Conservation (phyloP, 2,113 vertebrate species). For the Trematomus loennbergii region DNA sequence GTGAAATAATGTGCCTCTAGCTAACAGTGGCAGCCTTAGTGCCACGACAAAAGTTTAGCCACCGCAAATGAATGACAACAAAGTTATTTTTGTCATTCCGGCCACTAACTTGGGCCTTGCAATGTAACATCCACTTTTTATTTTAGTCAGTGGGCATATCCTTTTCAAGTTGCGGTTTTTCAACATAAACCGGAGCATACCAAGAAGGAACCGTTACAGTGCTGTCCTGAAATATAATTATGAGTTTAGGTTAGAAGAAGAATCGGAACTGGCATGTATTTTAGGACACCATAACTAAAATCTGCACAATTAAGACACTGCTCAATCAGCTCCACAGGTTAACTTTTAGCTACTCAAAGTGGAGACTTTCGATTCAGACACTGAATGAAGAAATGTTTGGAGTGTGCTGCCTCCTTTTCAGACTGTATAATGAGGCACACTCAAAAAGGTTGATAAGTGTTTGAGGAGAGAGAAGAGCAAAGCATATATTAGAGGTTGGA, state of each 20-base stretch:
- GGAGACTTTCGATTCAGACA: slow-evolving; percentile 12
- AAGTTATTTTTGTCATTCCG: slow-evolving; percentile 73
- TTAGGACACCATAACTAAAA: slow-evolving; percentile 34
- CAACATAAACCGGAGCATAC: slow-evolving; percentile 71
- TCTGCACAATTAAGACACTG: slow-evolving; percentile 46
- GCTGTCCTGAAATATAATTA: slow-evolving; percentile 55
- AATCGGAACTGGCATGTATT: slow-evolving; percentile 44
- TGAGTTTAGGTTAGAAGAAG: slow-evolving; percentile 31
- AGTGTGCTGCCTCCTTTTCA: slow-evolving; percentile 26
- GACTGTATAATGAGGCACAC: slow-evolving; percentile 30
- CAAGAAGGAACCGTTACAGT: slow-evolving; percentile 37
- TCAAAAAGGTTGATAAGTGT: slow-evolving; percentile 62
- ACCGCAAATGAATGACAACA: slow-evolving; percentile 57
- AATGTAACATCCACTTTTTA: slow-evolving; percentile 71
- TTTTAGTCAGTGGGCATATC: slow-evolving; percentile 53
- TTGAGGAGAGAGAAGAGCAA: slow-evolving; percentile 58
- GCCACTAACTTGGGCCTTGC: slow-evolving; percentile 55
- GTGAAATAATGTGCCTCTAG: slow-evolving; percentile 12
- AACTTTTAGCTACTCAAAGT: slow-evolving; percentile 13
- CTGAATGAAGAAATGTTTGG: slow-evolving; percentile 36
- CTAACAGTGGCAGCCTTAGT: background rate
- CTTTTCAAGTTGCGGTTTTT: slow-evolving; percentile 71
- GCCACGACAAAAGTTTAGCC: slow-evolving; percentile 37
- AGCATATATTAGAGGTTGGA: slow-evolving; percentile 73
- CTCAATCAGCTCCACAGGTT: slow-evolving; percentile 15